Conservation (phyloP, 1,140 invertebrate species). For the Meloidogyne hapla region DNA sequence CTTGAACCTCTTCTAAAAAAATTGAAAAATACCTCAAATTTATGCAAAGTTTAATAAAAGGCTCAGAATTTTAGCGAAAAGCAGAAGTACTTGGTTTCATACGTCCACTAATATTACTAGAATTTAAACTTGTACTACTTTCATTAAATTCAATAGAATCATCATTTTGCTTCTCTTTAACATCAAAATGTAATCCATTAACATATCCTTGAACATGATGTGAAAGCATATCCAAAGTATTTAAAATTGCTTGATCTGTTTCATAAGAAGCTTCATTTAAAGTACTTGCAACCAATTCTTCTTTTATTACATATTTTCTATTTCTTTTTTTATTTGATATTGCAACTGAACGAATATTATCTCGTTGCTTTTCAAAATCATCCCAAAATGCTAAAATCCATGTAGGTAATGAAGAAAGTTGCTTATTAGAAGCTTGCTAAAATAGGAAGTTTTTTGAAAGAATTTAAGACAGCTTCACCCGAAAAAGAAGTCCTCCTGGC, state of each 20-base stretch:
- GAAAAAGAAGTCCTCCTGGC: too few species aligned
- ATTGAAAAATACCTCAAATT: not conserved
- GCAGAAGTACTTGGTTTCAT: not conserved
- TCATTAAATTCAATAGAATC: not conserved
- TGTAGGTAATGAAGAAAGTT: not conserved
- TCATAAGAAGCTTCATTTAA: conserved; percentile 10
- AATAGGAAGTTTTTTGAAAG: too few species aligned
- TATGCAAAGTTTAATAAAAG: not conserved
- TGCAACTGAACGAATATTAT: not conserved
- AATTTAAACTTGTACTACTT: not conserved
- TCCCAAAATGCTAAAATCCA: not conserved
- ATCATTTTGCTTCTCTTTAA: not conserved
- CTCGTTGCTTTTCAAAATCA: not conserved
- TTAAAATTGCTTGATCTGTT: not conserved
- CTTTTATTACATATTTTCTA: not conserved
- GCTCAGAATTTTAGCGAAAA: not conserved
- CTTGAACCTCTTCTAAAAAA: not conserved
- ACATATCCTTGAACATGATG: conserved; percentile 7
- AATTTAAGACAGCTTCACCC: too few species aligned
- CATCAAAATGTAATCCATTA: conserved; percentile 2
- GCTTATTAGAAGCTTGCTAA: not conserved
- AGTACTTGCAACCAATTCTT: conserved; percentile 1
- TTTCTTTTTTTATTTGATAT: not conserved
- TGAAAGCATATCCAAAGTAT: conserved; percentile 5
- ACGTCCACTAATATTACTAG: not conserved